Percentiles rank a stretch among this genome's conserved stretches.
These are phyloP conservation scores for Vireo griseus DNA, from an alignment of 2,797 vertebrate species.

Conservation along the genomic window DNA sequence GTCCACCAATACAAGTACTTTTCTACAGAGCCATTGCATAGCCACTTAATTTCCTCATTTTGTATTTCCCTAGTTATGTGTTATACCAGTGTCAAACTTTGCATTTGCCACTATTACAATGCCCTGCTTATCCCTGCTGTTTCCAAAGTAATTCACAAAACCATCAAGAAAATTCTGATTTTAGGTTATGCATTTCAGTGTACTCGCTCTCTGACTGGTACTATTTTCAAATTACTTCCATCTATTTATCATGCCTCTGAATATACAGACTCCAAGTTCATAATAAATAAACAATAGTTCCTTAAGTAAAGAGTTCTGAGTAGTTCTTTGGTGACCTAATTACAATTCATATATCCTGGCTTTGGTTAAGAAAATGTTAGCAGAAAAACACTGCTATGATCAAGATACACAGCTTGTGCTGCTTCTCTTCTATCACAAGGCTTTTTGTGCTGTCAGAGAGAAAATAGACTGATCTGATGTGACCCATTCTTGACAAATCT, in stretches of 20 bases:
- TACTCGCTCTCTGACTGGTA: background rate
- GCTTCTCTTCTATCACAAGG: background rate
- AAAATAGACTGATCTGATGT: background rate
- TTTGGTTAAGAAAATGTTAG: background rate
- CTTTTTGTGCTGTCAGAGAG: background rate
- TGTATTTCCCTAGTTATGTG: background rate
- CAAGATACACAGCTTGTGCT: background rate
- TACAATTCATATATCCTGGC: background rate
- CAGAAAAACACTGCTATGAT: background rate
- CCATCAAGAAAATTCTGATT: background rate
- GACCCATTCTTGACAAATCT: background rate
- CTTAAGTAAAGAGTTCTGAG: background rate
- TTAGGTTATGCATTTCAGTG: background rate
- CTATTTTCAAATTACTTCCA: background rate
- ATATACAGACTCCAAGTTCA: background rate
- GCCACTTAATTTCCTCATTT: background rate
- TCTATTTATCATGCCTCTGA: background rate
- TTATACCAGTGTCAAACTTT: background rate
- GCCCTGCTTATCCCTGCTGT: background rate
- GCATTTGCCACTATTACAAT: background rate
- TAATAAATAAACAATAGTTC: background rate
- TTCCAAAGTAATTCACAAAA: background rate
- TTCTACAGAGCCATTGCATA: background rate
- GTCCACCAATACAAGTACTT: background rate
- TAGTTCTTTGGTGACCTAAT: background rate